phyloP scores from a whole-genome alignment of 2,797 vertebrate genomes.

The Platalea minor region DNA sequence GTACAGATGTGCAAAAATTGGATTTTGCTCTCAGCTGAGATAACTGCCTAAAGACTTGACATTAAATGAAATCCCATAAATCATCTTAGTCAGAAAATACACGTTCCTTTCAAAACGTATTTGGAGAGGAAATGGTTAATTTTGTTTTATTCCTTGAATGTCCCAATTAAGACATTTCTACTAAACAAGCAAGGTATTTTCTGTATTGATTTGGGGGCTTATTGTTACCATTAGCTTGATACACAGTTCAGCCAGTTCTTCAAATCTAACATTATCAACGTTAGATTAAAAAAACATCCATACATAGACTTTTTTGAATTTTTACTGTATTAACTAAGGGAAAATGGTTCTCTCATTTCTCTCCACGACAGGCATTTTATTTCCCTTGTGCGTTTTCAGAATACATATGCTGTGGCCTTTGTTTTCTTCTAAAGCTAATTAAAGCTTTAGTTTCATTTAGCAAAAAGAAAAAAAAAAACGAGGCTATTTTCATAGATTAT shows the following conservation, averaged over 20 bases:
- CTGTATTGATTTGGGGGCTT: neutral
- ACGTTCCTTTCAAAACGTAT: neutral
- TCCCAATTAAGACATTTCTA: neutral
- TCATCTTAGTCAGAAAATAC: neutral
- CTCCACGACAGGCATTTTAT: neutral
- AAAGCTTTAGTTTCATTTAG: neutral
- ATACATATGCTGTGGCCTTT: neutral
- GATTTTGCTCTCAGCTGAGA: neutral
- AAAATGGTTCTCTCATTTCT: neutral
- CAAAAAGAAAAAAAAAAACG: neutral
- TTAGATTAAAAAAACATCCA: neutral
- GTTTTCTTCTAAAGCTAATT: neutral
- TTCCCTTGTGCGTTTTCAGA: neutral
- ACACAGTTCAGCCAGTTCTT: neutral
- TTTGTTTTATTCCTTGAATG: neutral
- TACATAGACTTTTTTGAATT: neutral
- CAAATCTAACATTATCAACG: neutral
- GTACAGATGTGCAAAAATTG: neutral
- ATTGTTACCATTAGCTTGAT: neutral
- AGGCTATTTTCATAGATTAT: neutral
- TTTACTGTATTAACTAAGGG: neutral
- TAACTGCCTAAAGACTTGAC: neutral
- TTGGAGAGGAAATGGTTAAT: neutral
- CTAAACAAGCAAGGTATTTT: neutral
- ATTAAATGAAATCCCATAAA: neutral